Conservation (phyloP, 2,888 invertebrate genomes). For the Palloptera scutellata region DNA sequence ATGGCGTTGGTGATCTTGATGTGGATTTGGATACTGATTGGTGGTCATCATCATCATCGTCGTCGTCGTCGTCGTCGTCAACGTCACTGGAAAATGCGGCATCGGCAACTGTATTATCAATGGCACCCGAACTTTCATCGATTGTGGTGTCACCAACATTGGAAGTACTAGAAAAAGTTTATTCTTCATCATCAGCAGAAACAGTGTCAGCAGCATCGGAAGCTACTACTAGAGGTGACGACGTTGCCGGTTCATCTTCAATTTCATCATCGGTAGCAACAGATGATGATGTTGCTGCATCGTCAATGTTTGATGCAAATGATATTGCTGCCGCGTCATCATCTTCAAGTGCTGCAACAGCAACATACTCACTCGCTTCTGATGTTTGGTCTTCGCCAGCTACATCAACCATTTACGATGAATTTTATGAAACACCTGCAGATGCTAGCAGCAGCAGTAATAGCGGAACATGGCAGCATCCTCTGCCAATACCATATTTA, state of each 20-base stretch:
- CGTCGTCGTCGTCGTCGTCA: not conserved
- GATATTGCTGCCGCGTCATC: not conserved
- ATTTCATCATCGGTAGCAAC: not conserved
- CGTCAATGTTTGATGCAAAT: not conserved
- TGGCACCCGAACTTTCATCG: too few relatives aligned
- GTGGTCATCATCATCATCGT: not conserved
- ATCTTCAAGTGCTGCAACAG: not conserved
- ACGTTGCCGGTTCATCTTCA: too few relatives aligned
- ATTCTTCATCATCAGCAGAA: not conserved
- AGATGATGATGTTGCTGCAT: not conserved
- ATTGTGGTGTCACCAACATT: too few relatives aligned
- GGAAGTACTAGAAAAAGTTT: too few relatives aligned
- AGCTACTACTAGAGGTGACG: too few relatives aligned
- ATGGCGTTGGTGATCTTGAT: too few relatives aligned
- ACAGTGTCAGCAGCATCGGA: not conserved
- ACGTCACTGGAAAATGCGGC: too few relatives aligned
- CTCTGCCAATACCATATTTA: conserved; percentile 26
- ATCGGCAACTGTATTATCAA: too few relatives aligned
- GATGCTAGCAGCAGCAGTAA: conserved; percentile 33
- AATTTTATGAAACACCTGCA: too few relatives aligned
- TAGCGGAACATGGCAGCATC: not conserved
- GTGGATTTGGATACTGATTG: too few relatives aligned
- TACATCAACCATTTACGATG: conserved; percentile 41
- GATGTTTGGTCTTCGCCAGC: conserved; percentile 37
- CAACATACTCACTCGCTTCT: conserved; percentile 35